Conservation (phyloP, 2,888 invertebrate species). For the Ophion obscuratus region DNA sequence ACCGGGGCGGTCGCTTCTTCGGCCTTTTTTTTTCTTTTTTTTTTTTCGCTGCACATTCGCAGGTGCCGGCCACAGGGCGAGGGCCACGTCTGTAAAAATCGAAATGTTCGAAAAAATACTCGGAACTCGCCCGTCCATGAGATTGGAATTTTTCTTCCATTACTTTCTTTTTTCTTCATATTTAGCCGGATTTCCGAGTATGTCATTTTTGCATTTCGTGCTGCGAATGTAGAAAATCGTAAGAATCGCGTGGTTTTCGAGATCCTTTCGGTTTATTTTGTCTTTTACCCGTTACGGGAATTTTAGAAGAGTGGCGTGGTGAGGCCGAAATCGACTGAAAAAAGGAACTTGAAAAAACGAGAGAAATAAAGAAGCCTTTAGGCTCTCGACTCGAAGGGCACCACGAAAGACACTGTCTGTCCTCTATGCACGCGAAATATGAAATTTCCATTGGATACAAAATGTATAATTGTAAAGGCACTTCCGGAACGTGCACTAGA, state of each 20-base stretch:
- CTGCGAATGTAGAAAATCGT: not conserved
- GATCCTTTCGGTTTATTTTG: not conserved
- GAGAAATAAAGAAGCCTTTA: not conserved
- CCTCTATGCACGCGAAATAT: not conserved
- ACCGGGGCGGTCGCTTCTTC: constrained; percentile 3
- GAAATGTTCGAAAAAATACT: not conserved
- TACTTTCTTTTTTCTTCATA: not conserved
- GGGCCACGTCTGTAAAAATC: not conserved
- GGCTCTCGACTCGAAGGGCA: not conserved
- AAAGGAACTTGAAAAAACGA: not conserved
- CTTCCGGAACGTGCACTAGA: not conserved
- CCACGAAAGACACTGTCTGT: not conserved
- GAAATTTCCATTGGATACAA: not conserved
- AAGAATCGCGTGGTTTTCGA: not conserved
- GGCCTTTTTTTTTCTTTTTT: not conserved
- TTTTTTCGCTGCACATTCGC: not conserved
- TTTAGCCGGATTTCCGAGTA: not conserved
- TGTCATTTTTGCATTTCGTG: not conserved
- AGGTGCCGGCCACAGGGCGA: not conserved
- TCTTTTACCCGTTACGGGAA: not conserved
- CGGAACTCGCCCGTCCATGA: not conserved
- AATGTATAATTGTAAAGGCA: not conserved
- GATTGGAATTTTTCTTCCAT: not conserved
- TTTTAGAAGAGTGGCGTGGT: not conserved
- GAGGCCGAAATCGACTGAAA: not conserved